Evolutionary conservation across 2,113 vertebrate species (phyloP).

Genomic region (Probosciger aterrimus): DNA sequence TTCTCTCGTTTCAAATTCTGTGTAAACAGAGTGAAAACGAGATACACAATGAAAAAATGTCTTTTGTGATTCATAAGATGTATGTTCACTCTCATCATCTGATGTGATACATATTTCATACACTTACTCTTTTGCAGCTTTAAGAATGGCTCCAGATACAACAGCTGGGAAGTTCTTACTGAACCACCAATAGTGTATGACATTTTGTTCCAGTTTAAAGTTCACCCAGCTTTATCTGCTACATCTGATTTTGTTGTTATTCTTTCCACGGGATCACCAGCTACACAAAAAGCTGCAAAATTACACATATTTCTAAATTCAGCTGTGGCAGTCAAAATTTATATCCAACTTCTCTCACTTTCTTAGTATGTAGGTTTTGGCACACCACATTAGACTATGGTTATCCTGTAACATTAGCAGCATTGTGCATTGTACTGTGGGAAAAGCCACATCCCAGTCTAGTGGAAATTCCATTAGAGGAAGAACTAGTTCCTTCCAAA

Average conservation of each 20-base stretch:
- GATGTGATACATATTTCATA: not conserved
- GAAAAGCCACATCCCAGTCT: not conserved
- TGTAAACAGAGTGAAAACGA: not conserved
- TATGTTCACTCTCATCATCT: not conserved
- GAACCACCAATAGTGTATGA: not conserved
- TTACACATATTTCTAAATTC: slow-evolving; percentile 6
- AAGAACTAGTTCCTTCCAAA: slow-evolving; percentile 11
- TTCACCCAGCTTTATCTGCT: slow-evolving; percentile 1
- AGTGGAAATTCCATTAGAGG: slow-evolving; percentile 3
- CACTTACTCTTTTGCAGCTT: not conserved
- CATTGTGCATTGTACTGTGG: not conserved
- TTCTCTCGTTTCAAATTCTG: not conserved
- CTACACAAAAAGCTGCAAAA: not conserved
- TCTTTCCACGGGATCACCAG: not conserved
- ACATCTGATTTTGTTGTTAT: not conserved
- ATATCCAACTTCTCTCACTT: not conserved
- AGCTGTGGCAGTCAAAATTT: not conserved
- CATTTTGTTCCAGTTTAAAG: not conserved
- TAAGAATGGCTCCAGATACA: not conserved
- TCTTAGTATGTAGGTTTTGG: slow-evolving; percentile 31
- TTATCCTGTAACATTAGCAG: not conserved
- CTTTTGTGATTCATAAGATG: not conserved
- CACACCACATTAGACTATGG: not conserved
- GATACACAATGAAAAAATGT: not conserved
- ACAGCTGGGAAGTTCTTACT: not conserved